Conservation (phyloP, 2,797 vertebrate species). For the Ctenopoma multispine region DNA sequence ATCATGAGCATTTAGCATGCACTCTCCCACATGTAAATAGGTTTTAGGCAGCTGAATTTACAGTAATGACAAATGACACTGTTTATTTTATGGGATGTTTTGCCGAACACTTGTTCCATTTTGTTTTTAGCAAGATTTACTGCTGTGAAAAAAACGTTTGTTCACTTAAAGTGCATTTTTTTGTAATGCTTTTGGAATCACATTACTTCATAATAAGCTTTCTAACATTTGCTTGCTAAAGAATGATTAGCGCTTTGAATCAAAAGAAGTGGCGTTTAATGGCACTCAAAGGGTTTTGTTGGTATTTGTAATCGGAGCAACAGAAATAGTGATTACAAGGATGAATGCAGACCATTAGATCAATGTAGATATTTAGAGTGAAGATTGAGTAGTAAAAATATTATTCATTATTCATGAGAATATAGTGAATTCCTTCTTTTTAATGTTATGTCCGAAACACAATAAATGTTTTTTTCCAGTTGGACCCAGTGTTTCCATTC, state of each 20-base stretch:
- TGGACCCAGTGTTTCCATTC: neutral
- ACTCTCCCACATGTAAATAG: slow-evolving; percentile 41
- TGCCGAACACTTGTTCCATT: slow-evolving; percentile 17
- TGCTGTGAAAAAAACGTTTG: slow-evolving; percentile 12
- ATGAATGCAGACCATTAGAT: slow-evolving; percentile 4
- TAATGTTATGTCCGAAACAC: neutral
- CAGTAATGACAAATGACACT: slow-evolving; percentile 54
- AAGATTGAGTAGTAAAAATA: no score
- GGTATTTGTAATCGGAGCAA: slow-evolving; percentile 38
- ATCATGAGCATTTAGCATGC: slow-evolving; percentile 53
- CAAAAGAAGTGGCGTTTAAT: slow-evolving; percentile 22
- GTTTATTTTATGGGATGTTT: slow-evolving; percentile 45
- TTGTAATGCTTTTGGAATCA: neutral
- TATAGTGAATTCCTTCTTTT: neutral
- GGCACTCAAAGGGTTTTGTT: slow-evolving; percentile 12
- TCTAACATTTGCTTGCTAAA: neutral
- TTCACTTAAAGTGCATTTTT: slow-evolving; percentile 6
- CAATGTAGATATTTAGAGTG: neutral
- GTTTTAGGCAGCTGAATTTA: slow-evolving; percentile 46
- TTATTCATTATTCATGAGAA: neutral
- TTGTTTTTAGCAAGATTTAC: slow-evolving; percentile 22
- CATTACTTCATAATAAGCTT: neutral
- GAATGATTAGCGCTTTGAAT: neutral
- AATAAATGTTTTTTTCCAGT: slow-evolving; percentile 9
- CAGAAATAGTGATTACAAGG: slow-evolving; percentile 50